Evolutionary conservation across 2,888 invertebrate species (phyloP).

Genomic region (Erebia ligea): DNA sequence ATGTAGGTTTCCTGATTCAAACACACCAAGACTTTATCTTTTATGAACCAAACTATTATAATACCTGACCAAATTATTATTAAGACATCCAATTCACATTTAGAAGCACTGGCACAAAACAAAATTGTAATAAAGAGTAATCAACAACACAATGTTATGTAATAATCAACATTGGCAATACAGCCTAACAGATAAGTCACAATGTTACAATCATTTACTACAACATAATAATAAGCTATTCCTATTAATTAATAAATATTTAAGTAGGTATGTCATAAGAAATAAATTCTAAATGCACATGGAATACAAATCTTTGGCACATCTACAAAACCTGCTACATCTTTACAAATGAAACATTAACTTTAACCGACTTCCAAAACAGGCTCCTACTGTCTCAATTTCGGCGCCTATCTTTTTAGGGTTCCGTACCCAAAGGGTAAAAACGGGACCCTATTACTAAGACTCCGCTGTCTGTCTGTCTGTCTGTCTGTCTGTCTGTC

Average conservation of each 20-base stretch:
- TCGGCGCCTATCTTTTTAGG: too few species aligned
- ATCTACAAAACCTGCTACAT: slow-evolving; percentile 11
- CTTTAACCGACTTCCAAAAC: too few species aligned
- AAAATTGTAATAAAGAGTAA: slow-evolving; percentile 1
- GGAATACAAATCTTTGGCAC: slow-evolving; percentile 24
- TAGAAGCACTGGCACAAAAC: slow-evolving; percentile 16
- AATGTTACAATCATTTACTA: neutral
- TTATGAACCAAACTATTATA: too few species aligned
- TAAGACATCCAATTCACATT: slow-evolving; percentile 16
- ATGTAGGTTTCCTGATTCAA: too few species aligned
- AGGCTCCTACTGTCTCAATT: too few species aligned
- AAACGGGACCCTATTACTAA: too few species aligned
- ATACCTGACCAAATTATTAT: neutral
- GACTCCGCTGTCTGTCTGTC: too few species aligned
- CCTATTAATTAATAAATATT: slow-evolving; percentile 3
- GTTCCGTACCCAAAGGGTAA: too few species aligned
- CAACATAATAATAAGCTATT: neutral
- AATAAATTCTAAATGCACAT: slow-evolving; percentile 22
- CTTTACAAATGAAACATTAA: too few species aligned
- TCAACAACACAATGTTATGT: slow-evolving; percentile 16
- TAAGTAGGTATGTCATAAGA: slow-evolving; percentile 2
- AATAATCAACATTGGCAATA: neutral
- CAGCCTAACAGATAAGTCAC: too few species aligned
- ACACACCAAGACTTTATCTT: too few species aligned
- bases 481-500: too few species aligned